Evolutionary conservation across 1,140 invertebrate species (phyloP).

Genomic region (Campoletis sonorensis): DNA sequence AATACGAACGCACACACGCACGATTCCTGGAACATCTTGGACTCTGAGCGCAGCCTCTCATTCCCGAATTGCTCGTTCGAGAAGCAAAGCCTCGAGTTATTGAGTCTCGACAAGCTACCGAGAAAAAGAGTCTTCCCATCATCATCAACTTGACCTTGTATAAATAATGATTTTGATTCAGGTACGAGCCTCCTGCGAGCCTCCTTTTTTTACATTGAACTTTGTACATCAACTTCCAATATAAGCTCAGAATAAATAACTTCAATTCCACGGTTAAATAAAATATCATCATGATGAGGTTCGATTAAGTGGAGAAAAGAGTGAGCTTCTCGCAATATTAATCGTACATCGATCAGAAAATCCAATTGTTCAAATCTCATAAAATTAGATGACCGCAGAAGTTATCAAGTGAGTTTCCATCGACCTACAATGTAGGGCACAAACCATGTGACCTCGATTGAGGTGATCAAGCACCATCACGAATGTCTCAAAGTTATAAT

Average conservation of each 20-base stretch:
- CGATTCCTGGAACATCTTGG: slow-evolving; percentile 27
- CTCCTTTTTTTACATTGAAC: neutral
- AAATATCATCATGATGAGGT: too few relatives aligned
- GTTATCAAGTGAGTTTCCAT: too few relatives aligned
- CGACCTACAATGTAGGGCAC: neutral
- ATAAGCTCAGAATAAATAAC: neutral
- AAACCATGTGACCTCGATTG: neutral
- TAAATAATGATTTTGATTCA: slow-evolving; percentile 28
- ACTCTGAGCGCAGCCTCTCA: neutral
- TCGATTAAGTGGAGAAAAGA: too few relatives aligned
- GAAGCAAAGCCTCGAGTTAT: neutral
- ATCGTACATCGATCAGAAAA: too few relatives aligned
- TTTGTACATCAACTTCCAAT: neutral
- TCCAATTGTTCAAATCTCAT: too few relatives aligned
- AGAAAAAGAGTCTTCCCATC: neutral
- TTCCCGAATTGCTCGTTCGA: neutral
- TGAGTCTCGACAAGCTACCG: neutral
- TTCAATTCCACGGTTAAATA: too few relatives aligned
- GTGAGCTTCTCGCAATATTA: too few relatives aligned
- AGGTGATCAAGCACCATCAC: neutral
- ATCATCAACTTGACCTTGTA: slow-evolving; percentile 14
- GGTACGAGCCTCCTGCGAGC: neutral
- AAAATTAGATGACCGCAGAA: too few relatives aligned
- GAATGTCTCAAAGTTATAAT: neutral
- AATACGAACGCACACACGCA: slow-evolving; percentile 4